Evolutionary conservation across 2,797 vertebrate species (phyloP).

Genomic region (Melanotaenia trifasciata): DNA sequence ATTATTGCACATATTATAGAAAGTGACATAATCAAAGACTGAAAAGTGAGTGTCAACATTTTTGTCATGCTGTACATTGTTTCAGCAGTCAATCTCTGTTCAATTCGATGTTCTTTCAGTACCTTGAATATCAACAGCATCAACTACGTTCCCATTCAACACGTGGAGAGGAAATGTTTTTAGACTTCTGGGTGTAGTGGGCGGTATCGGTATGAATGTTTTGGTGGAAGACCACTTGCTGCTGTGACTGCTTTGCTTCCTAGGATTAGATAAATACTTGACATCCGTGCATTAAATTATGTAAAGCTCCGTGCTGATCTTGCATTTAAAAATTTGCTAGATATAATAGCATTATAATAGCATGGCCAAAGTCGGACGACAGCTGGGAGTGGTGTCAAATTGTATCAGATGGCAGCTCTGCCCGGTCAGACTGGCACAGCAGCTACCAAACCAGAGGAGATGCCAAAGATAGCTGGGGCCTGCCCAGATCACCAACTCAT

Average conservation of each 20-base stretch:
- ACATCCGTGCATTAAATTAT: conserved; percentile 19
- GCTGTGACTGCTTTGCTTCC: not conserved
- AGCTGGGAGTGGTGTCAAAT: conserved; percentile 68
- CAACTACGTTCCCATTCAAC: not conserved
- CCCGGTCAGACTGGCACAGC: conserved; percentile 61
- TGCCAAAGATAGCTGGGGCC: conserved; percentile 71
- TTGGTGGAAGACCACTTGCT: conserved; percentile 8
- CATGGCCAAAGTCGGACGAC: conserved; percentile 53
- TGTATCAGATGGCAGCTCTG: conserved; percentile 58
- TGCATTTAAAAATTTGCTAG: conserved; percentile 33
- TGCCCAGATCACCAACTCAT: conserved; percentile 62
- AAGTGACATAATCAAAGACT: not conserved
- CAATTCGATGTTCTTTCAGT: not conserved
- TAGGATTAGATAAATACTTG: conserved; percentile 10
- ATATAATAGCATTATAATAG: conserved; percentile 35
- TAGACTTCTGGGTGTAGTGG: not conserved
- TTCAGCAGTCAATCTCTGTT: not conserved
- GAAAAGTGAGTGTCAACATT: not conserved
- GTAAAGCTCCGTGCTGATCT: conserved; percentile 32
- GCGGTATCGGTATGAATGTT: conserved; percentile 4
- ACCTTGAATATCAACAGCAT: not conserved
- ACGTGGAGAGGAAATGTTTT: not conserved
- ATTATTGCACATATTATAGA: not conserved
- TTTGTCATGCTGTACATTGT: not conserved
- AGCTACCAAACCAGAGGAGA: conserved; percentile 45